Conservation (phyloP, 2,797 vertebrate genomes). For the Pseudotriccus pelzelni region DNA sequence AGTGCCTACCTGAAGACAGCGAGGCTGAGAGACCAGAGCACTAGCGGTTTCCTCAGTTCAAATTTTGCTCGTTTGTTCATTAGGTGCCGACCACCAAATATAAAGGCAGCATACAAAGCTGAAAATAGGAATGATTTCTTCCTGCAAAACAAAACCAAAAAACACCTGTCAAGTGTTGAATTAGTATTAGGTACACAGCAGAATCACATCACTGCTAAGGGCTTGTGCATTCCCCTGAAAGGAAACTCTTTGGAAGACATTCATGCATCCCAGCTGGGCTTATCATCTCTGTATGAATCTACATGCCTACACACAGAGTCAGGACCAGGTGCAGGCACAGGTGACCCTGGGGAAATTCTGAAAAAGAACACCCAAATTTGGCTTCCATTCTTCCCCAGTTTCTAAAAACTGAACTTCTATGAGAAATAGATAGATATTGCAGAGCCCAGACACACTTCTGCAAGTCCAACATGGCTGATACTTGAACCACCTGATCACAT, state of each 20-base stretch:
- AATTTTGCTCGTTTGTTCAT: constrained; percentile 99
- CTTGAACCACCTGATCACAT: neutral
- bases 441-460: neutral
- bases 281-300: rapidly evolving
- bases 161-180: neutral
- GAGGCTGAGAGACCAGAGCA: constrained; percentile 96
- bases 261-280: neutral
- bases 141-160: constrained; percentile 79
- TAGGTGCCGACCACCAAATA: constrained; percentile 94
- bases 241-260: neutral
- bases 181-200: neutral
- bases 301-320: neutral
- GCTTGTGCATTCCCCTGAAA: neutral
- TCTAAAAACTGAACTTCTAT: neutral
- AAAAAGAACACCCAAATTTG: neutral
- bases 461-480: rapidly evolving
- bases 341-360: neutral
- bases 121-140: constrained; percentile 99
- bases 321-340: neutral
- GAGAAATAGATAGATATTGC: neutral
- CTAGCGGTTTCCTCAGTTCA: constrained; percentile 94
- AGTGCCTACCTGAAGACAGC: constrained; percentile 92
- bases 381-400: neutral
- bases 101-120: constrained; percentile 93
- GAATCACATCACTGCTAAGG: neutral